Percentiles rank a stretch among this genome's conserved stretches.
Evolutionary conservation across 2,113 vertebrate genomes (phyloP).

Genomic region (Myrmecobius fasciatus): DNA sequence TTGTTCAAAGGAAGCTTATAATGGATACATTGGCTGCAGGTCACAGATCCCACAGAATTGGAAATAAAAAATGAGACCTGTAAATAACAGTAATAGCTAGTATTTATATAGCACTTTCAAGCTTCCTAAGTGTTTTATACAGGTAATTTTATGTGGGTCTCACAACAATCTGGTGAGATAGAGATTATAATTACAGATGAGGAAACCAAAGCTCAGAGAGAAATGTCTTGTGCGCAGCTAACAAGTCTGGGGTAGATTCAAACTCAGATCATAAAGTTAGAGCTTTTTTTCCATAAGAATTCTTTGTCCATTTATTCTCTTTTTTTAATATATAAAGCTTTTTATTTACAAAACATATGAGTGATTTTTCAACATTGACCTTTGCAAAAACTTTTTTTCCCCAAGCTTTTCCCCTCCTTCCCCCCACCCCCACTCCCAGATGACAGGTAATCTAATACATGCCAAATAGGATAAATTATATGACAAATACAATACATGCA

Average conservation of each 20-base stretch:
- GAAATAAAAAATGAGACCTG: not conserved
- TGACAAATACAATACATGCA: too few species aligned
- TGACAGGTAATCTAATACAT: too few species aligned
- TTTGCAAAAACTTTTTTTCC: too few species aligned
- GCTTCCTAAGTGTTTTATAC: not conserved
- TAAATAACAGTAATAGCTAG: not conserved
- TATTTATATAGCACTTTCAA: not conserved
- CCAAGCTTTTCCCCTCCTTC: too few species aligned
- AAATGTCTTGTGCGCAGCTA: not conserved
- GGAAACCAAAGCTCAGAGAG: not conserved
- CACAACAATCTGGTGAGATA: too few species aligned
- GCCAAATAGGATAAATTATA: too few species aligned
- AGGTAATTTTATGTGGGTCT: not conserved
- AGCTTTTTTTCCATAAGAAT: too few species aligned
- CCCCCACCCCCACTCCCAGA: too few species aligned
- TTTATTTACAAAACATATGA: too few species aligned
- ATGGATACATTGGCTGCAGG: not conserved
- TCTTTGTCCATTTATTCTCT: too few species aligned
- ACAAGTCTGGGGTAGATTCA: not conserved
- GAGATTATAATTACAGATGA: not conserved
- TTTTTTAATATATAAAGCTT: too few species aligned
- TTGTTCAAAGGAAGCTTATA: conserved; percentile 67
- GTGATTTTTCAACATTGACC: too few species aligned
- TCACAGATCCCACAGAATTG: not conserved
- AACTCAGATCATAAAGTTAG: not conserved